Conservation (phyloP, 2,113 vertebrate genomes). For the Misgurnus mizolepis region DNA sequence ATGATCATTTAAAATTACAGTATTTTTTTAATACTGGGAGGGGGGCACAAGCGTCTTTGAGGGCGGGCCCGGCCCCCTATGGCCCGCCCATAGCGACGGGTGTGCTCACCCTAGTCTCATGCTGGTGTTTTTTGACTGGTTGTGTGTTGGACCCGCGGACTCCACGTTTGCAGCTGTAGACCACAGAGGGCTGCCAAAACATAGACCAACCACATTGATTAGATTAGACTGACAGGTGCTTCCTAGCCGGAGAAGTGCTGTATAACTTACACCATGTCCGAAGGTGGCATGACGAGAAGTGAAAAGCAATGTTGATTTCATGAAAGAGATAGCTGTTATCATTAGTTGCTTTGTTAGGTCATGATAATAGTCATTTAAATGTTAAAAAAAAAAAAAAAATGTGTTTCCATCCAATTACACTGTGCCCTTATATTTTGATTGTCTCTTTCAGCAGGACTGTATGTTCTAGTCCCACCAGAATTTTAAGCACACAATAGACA, state of each 20-base stretch:
- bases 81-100: too few species aligned
- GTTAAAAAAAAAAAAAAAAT: not conserved
- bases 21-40: too few species aligned
- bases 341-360: not conserved
- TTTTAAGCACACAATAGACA: constrained; percentile 2
- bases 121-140: constrained; percentile 9
- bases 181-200: constrained; percentile 21
- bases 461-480: not conserved
- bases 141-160: not conserved
- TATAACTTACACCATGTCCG: not conserved
- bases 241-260: not conserved
- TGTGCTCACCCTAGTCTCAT: not conserved
- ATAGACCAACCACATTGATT: not conserved
- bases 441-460: not conserved
- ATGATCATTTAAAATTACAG: too few species aligned
- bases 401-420: not conserved
- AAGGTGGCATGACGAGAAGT: not conserved
- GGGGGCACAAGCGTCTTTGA: too few species aligned
- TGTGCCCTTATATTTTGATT: not conserved
- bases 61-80: too few species aligned
- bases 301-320: not conserved
- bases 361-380: too few species aligned
- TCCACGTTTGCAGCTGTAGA: constrained; percentile 18
- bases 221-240: not conserved
- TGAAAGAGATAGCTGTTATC: not conserved